A percentile compares a stretch with the other conserved stretches of the same genome.
Evolutionary conservation across 1,140 invertebrate species (phyloP).

Genomic region (Hetaerina americana): DNA sequence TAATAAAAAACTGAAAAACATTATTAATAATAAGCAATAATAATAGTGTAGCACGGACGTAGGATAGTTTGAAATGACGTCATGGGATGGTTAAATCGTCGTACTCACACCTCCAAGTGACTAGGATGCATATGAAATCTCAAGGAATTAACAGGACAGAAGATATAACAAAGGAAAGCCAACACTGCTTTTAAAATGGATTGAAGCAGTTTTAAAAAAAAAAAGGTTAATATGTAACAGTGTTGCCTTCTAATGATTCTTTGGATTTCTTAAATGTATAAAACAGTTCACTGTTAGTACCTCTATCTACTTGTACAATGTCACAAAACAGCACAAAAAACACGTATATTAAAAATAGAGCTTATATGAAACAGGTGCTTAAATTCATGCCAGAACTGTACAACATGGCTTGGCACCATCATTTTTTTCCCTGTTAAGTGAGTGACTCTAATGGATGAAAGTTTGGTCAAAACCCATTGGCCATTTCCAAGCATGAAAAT

Average conservation of each 20-base stretch:
- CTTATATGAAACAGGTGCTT: conserved; percentile 16
- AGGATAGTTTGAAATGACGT: background rate
- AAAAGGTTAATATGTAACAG: conserved; percentile 5
- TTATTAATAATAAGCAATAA: background rate
- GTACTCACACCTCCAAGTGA: conserved; percentile 5
- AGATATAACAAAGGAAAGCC: conserved; percentile 4
- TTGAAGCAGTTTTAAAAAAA: conserved; percentile 1
- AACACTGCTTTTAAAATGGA: conserved; percentile 1
- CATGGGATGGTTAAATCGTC: conserved; percentile 4
- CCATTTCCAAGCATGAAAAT: background rate
- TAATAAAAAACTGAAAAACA: background rate
- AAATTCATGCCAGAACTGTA: conserved; percentile 13
- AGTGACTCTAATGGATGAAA: background rate
- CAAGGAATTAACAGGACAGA: background rate
- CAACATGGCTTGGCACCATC: conserved; percentile 16
- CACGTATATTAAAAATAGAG: conserved; percentile 18
- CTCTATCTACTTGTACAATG: conserved; percentile 14
- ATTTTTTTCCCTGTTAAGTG: conserved; percentile 7
- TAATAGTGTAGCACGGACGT: background rate
- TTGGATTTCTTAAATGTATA: conserved; percentile 14
- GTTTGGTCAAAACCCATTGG: background rate
- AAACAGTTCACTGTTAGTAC: conserved; percentile 10
- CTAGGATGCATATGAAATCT: conserved; percentile 11
- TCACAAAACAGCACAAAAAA: conserved; percentile 16
- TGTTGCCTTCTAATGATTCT: conserved; percentile 12